Evolutionary conservation across 30 jellyfish, hydroid and myxozoan genomes (phyloP), one percentile per base, ranked within the genome.

Genomic region (Aurelia aurita): DNA sequence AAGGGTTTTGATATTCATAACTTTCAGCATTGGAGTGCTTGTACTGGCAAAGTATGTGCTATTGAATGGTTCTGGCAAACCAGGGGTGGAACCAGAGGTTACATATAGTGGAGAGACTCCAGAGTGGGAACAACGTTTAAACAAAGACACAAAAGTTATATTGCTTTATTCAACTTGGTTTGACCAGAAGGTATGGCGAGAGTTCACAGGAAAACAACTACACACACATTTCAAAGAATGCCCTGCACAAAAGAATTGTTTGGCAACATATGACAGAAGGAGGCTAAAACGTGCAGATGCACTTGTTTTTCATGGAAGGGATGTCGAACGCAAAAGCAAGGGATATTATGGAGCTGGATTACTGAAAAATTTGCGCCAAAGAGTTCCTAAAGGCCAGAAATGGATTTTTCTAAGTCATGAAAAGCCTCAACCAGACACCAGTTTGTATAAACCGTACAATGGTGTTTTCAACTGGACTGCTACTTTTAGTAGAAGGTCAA

Each of bases 401-500:
- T 95, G 99, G 99, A 27, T 95, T 7, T 95, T 89, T 86, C 79
- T 96, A 65, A 89, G 92, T 72, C 99, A 95, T 65, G 98, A 95
- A 59, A 84, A 89, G 31, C 99, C 99, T 12, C 51, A 25, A 29
- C n/a, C 77, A 15, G 69, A 57, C 58, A 19, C 20, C 1, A 29
- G 51, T 11, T n/a, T 74, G 5, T 89, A 88, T 78, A 45, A 84
- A 35, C 95, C 98, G 25, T 90, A 82, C 61, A 89, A 84, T 70
- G 95, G 97, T 11, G 51, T 89, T 14, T 95, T 95, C 72, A 95
- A 95, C 65, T 85, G 97, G 99, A 95, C 99, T 6, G 88, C 91
- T 58, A 85, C 97, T 5, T 95, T 80, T 59, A 69, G 87, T 28
- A 88, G 91, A 28, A 55, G 64, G 59, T 95, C 99, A 1, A 96